These are phyloP conservation scores for Antheraea yamamai DNA, from an alignment of 2,888 invertebrate species.

Conservation along the genomic window DNA sequence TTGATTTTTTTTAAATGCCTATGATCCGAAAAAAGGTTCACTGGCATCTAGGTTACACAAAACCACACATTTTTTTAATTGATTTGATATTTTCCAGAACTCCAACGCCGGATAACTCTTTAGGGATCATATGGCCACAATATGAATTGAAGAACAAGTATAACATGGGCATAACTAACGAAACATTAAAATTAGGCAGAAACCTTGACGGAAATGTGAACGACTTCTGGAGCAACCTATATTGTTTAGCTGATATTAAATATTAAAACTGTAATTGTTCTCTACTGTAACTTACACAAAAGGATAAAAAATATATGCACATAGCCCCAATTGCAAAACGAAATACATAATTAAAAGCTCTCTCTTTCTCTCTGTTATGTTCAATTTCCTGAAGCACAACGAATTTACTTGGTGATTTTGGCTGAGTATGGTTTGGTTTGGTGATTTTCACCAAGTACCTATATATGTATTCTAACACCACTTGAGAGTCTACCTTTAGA, in stretches of 20 bases:
- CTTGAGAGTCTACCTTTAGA: too few species aligned
- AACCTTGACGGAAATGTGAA: neutral
- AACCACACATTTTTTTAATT: neutral
- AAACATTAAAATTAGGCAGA: conserved; percentile 17
- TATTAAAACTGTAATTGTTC: neutral
- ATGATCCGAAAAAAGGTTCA: too few species aligned
- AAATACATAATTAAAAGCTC: too few species aligned
- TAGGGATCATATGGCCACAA: conserved; percentile 27
- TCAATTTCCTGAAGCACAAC: too few species aligned
- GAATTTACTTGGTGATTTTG: too few species aligned
- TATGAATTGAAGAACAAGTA: conserved; percentile 15
- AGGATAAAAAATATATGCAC: neutral
- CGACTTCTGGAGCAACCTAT: neutral
- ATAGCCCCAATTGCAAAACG: neutral
- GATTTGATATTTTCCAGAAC: conserved; percentile 15
- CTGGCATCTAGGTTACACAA: neutral
- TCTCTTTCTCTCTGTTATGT: too few species aligned
- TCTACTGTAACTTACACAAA: neutral
- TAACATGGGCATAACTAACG: conserved; percentile 22
- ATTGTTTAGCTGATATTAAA: neutral
- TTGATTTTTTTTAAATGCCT: too few species aligned
- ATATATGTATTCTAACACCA: too few species aligned
- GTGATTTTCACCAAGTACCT: too few species aligned
- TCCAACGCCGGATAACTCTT: conserved; percentile 23
- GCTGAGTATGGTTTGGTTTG: too few species aligned